Base-by-base conservation (phyloP, 23 tunicate species). In the Halocynthia aurantium region DNA sequence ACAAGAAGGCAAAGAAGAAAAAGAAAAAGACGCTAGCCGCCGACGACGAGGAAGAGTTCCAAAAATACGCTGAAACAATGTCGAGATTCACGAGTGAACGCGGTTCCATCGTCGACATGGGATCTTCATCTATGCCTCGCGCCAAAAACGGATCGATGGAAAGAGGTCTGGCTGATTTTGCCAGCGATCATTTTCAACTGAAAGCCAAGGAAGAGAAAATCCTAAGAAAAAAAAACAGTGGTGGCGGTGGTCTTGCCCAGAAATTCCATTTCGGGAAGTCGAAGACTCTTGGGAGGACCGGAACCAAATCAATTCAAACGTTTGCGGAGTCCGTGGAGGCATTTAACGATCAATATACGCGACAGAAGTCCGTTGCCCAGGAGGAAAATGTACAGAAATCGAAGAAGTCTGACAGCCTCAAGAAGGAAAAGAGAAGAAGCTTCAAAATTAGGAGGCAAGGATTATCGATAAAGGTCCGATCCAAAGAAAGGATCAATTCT, bases 351-450 rank as follows among this genome's bases (percentile, higher is more conserved):
- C 78, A 65, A 65, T 15, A 20, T 10, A 15, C 19, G 19, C 22
- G 2, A 10, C 70, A 65, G 31, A 49, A 15, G 31, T 5, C 49
- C 19, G 70, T 9, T 11, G 6, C 70, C 10, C 70, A 20, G 44
- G 44, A 31, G 4, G 44, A 31, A 0, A 31, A 31, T 31, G 44
- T 31, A 31, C 44, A 31, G 44, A 31, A 74, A 54, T 10, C 75
- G 11, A 54, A 19, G 8, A 74, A 74, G 21, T 74, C 78, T 8
- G 56, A 74, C 4, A 74, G 78, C 40, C 56, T 74, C 10, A 74
- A 74, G 10, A 74, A 53, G 56, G 78, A 74, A 49, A 74, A 74
- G 40, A 20, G 78, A 8, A 74, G 56, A 56, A 74, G 78, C 63
- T 74, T 62, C 64, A 74, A 54, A 54, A 31, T 31, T 31, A 74